Conservation (phyloP, 2,113 vertebrate genomes). For the Chelonoidis abingdonii region DNA sequence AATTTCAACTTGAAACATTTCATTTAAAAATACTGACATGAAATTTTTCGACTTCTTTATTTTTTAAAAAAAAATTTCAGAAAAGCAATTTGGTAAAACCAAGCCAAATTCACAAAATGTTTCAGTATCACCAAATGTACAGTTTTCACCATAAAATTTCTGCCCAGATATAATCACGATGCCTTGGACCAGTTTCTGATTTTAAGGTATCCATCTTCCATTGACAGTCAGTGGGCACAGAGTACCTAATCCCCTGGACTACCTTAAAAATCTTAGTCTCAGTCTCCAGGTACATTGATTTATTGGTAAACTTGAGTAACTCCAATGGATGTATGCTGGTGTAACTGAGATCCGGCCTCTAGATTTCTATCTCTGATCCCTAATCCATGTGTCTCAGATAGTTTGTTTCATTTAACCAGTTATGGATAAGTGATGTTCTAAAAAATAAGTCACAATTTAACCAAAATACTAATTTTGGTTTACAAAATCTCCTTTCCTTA, state of each 20-base stretch:
- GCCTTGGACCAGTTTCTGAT: not conserved
- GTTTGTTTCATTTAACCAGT: not conserved
- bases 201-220: not conserved
- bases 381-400: not conserved
- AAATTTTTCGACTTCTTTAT: too few relatives aligned
- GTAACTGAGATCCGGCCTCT: not conserved
- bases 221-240: not conserved
- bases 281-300: not conserved
- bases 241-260: not conserved
- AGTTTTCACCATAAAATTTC: too few relatives aligned
- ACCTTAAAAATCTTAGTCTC: not conserved
- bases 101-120: too few relatives aligned
- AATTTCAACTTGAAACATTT: not conserved
- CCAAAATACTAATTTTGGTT: not conserved
- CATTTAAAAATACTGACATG: not conserved
- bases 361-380: not conserved
- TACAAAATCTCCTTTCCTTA: constrained; percentile 8
- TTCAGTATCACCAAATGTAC: too few relatives aligned
- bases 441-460: too few relatives aligned
- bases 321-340: not conserved
- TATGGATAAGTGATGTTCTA: too few relatives aligned
- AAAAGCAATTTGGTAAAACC: too few relatives aligned
- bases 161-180: too few relatives aligned
- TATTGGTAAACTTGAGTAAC: not conserved
- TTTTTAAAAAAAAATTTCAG: too few relatives aligned